phyloP scores from a whole-genome alignment of 2,797 vertebrate species.

The Neomorphus geoffroyi region DNA sequence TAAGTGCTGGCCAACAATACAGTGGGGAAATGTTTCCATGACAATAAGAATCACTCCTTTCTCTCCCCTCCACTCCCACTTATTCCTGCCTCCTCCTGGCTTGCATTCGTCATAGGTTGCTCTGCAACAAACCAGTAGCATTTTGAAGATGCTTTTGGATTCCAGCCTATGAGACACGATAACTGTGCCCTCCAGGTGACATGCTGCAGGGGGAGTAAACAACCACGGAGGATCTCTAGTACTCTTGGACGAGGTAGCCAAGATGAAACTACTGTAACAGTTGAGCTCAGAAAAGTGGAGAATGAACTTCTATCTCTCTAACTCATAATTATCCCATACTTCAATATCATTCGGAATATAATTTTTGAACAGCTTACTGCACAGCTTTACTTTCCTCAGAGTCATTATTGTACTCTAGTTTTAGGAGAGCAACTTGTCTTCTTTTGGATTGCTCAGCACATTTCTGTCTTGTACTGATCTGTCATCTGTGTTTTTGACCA shows the following conservation, averaged over 20 bases:
- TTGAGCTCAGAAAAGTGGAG: not conserved
- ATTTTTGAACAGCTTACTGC: not conserved
- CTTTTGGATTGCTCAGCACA: conserved; percentile 9
- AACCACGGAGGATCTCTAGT: not conserved
- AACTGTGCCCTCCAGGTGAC: not conserved
- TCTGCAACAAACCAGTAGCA: not conserved
- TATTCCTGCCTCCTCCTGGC: not conserved
- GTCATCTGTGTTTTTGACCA: not conserved
- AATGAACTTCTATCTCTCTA: not conserved
- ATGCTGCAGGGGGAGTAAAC: not conserved
- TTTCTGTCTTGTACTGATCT: not conserved
- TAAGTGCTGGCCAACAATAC: not conserved
- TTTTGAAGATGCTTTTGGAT: not conserved
- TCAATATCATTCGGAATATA: not conserved
- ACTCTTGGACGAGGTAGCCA: not conserved
- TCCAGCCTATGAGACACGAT: not conserved
- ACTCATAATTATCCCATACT: not conserved
- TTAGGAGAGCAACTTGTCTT: not conserved
- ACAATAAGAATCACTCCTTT: not conserved
- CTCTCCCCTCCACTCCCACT: not conserved
- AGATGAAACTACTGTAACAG: not conserved
- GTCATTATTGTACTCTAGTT: not conserved
- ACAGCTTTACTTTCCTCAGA: not conserved
- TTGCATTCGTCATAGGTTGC: not conserved
- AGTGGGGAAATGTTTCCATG: conserved; percentile 25